Evolutionary conservation across 1,140 invertebrate species (phyloP).

Genomic region (Lutraria rhynchaena): DNA sequence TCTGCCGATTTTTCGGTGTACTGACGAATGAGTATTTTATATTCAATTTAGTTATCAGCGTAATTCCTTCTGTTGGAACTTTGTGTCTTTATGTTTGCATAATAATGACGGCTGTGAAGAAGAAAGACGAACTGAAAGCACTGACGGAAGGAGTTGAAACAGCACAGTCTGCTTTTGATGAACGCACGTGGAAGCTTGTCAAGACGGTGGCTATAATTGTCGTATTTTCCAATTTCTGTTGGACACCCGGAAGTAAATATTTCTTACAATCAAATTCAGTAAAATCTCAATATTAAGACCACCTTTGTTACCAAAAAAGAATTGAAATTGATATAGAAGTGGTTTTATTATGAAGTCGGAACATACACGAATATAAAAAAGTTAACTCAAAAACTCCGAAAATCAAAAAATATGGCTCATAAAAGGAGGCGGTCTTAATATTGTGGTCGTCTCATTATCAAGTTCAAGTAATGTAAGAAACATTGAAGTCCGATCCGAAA

Average conservation of each 20-base stretch:
- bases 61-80: not conserved
- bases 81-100: slow-evolving; percentile 36
- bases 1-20: slow-evolving; percentile 56
- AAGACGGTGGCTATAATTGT: slow-evolving; percentile 42
- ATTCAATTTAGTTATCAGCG: slow-evolving; percentile 18
- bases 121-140: not conserved
- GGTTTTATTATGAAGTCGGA: too few relatives aligned
- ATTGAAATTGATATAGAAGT: too few relatives aligned
- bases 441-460: too few relatives aligned
- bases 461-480: too few relatives aligned
- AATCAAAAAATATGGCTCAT: too few relatives aligned
- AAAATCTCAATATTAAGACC: too few relatives aligned
- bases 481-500: too few relatives aligned
- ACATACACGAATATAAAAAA: too few relatives aligned
- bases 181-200: slow-evolving; percentile 21
- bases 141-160: not conserved
- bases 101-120: slow-evolving; percentile 4
- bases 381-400: too few relatives aligned
- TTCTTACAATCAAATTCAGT: too few relatives aligned
- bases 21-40: slow-evolving; percentile 44
- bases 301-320: too few relatives aligned
- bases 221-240: slow-evolving; percentile 46
- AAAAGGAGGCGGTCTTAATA: too few relatives aligned
- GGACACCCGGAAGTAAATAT: slow-evolving; percentile 46
- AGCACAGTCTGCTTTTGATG: not conserved